These are phyloP conservation scores for Oophaga sylvatica DNA, from an alignment of 2,797 vertebrate species.

Conservation along the genomic window DNA sequence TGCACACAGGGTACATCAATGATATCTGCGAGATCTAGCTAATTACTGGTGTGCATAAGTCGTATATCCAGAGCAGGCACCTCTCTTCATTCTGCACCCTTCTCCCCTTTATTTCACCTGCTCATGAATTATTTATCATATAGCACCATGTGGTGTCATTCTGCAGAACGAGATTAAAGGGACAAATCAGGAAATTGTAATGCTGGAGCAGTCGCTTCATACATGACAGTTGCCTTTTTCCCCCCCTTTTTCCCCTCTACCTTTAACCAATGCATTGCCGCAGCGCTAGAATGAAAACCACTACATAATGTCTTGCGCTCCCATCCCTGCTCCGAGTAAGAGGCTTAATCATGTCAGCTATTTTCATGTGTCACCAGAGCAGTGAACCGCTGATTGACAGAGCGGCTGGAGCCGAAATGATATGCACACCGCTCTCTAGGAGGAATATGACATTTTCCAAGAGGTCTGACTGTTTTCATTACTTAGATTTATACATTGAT, in stretches of 20 bases:
- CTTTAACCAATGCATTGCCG: constrained; percentile 54
- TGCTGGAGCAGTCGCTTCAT: constrained; percentile 63
- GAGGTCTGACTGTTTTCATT: constrained; percentile 80
- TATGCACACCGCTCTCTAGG: constrained; percentile 69
- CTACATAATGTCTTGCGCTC: constrained; percentile 28
- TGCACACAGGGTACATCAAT: neutral
- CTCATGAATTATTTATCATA: constrained; percentile 57
- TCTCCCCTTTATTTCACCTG: constrained; percentile 55
- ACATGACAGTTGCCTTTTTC: constrained; percentile 34
- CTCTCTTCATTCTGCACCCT: constrained; percentile 37
- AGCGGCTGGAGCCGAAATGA: constrained; percentile 73
- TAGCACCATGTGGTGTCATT: constrained; percentile 63
- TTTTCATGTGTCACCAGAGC: constrained; percentile 66
- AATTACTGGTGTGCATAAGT: constrained; percentile 19
- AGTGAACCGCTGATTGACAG: constrained; percentile 75
- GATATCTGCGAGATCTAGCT: neutral
- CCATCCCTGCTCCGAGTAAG: constrained; percentile 62
- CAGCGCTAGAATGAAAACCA: constrained; percentile 13
- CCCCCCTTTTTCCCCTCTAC: neutral
- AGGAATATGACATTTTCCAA: constrained; percentile 79
- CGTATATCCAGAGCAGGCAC: neutral
- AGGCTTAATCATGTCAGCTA: constrained; percentile 63
- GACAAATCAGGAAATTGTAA: constrained; percentile 64
- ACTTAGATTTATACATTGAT: constrained; percentile 76
- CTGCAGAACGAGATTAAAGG: constrained; percentile 67